These are phyloP conservation scores for Corvus moneduloides DNA, from an alignment of 2,113 vertebrate genomes.

Conservation along the genomic window DNA sequence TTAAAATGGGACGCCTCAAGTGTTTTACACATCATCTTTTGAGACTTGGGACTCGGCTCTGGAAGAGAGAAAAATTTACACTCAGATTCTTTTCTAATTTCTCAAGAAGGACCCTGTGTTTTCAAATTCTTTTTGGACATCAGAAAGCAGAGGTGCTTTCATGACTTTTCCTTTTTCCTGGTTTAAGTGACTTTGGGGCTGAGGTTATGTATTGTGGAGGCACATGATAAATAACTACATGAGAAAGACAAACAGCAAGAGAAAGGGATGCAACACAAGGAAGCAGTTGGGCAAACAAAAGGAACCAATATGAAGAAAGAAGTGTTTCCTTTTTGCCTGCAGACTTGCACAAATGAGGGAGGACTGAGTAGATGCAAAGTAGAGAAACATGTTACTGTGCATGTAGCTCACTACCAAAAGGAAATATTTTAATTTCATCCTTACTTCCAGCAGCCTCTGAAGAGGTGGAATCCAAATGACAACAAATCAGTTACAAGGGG, in stretches of 20 bases:
- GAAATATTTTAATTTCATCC: not conserved
- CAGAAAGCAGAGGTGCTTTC: not conserved
- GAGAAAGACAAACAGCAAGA: not conserved
- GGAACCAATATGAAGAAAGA: constrained; percentile 3
- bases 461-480: not conserved
- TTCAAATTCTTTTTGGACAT: not conserved
- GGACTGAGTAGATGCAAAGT: not conserved
- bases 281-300: constrained; percentile 27
- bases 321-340: not conserved
- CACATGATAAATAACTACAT: not conserved
- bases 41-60: not conserved
- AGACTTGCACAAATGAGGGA: not conserved
- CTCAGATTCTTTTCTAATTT: not conserved
- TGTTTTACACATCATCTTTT: not conserved
- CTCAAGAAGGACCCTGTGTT: not conserved
- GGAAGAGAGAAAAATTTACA: not conserved
- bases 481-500: constrained; percentile 9
- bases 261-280: not conserved
- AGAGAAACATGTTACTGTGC: not conserved
- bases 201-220: not conserved
- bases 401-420: not conserved
- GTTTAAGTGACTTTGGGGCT: not conserved
- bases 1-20: not conserved
- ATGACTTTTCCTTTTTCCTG: not conserved
- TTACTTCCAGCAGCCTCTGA: constrained; percentile 33